phyloP scores from a whole-genome alignment of 1,140 invertebrate genomes.

The Cephus cinctus region DNA sequence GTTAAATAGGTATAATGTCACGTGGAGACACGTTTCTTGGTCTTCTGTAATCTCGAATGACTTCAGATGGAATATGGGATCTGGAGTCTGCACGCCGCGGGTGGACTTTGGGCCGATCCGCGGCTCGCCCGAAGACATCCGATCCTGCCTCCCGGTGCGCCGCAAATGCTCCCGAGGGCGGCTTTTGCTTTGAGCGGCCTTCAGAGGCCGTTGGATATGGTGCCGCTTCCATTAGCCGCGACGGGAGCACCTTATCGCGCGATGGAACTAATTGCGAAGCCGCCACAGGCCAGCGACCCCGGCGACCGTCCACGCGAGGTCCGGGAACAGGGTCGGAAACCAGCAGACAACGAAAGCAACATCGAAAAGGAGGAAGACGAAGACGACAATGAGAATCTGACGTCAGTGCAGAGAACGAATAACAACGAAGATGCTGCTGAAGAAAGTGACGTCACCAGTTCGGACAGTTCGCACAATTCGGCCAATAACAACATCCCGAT shows the following conservation, averaged over 20 bases:
- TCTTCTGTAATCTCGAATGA: too few species aligned
- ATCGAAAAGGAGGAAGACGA: conserved; percentile 21
- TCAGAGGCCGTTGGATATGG: conserved; percentile 35
- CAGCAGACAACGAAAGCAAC: conserved; percentile 9
- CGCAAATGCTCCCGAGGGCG: conserved; percentile 41
- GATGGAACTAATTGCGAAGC: conserved; percentile 40
- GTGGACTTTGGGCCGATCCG: conserved; percentile 49
- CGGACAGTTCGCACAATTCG: conserved; percentile 43
- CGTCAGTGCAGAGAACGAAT: conserved; percentile 28
- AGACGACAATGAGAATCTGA: conserved; percentile 40
- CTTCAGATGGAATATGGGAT: conserved; percentile 55
- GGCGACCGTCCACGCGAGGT: conserved; percentile 5
- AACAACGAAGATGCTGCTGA: conserved; percentile 45
- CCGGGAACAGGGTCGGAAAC: too few species aligned
- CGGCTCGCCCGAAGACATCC: conserved; percentile 44
- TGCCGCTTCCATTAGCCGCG: conserved; percentile 31
- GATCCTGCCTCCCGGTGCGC: conserved; percentile 40
- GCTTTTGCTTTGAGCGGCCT: conserved; percentile 48
- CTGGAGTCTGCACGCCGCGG: conserved; percentile 50
- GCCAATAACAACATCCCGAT: conserved; percentile 42
- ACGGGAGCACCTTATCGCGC: conserved; percentile 33
- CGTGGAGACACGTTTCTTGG: too few species aligned
- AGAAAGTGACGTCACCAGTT: conserved; percentile 46
- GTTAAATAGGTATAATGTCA: too few species aligned
- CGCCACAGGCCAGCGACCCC: conserved; percentile 17